Percentiles rank a stretch among this genome's conserved stretches.
Evolutionary conservation across 2,797 vertebrate species (phyloP).

Genomic region (Thamnophis elegans): DNA sequence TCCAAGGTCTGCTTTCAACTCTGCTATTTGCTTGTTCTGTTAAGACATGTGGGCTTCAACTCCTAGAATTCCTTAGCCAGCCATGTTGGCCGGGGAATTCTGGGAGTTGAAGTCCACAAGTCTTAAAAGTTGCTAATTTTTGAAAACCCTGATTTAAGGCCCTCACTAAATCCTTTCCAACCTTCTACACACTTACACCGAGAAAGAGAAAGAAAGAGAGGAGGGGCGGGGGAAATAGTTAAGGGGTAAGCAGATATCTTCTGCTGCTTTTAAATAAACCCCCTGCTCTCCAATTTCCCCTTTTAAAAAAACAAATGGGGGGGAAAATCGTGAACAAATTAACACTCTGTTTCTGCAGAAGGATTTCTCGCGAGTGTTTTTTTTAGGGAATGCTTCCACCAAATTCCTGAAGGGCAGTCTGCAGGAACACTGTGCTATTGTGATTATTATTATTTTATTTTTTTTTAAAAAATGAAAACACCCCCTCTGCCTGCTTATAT

Average conservation of each 20-base stretch:
- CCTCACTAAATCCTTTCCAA: background rate
- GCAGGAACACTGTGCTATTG: constrained; percentile 79
- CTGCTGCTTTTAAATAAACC: constrained; percentile 50
- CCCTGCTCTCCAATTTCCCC: constrained; percentile 64
- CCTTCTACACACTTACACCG: background rate
- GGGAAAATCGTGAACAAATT: constrained; percentile 7
- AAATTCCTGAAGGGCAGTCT: constrained; percentile 52
- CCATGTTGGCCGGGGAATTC: background rate
- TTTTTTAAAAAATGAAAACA: background rate
- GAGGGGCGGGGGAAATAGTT: background rate
- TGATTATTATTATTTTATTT: constrained; percentile 37
- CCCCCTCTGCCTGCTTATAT: constrained; percentile 72
- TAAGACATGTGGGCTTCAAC: background rate
- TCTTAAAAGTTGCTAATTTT: background rate
- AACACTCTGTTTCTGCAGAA: constrained; percentile 69
- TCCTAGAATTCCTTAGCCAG: background rate
- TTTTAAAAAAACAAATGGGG: background rate
- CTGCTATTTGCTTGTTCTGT: background rate
- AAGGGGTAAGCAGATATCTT: background rate
- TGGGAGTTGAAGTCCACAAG: background rate
- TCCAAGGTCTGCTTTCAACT: background rate
- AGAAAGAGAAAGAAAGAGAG: background rate
- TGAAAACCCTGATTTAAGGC: background rate
- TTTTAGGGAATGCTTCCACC: constrained; percentile 46
- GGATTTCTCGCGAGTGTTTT: constrained; percentile 56